Conservation (phyloP, 2,113 vertebrate species). For the Hystrix brachyura region DNA sequence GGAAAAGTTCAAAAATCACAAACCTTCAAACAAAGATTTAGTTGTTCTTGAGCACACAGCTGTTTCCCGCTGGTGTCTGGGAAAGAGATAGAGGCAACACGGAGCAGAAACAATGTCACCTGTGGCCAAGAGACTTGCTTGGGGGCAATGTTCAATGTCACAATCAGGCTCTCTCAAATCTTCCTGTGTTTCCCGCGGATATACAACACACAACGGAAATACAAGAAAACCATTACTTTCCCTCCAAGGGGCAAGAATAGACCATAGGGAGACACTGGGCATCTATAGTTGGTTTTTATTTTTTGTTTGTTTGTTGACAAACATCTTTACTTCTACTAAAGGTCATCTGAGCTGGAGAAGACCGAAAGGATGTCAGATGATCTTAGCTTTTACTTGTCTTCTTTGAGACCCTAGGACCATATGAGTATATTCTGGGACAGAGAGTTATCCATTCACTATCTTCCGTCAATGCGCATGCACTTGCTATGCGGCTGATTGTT, state of each 20-base stretch:
- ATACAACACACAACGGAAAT: too few relatives aligned
- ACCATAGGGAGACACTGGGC: not conserved
- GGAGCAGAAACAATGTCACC: not conserved
- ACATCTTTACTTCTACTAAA: not conserved
- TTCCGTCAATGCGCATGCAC: not conserved
- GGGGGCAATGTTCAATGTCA: not conserved
- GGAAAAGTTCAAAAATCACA: not conserved
- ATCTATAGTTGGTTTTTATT: not conserved
- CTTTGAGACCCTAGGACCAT: not conserved
- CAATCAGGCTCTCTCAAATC: not conserved
- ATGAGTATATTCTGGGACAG: not conserved
- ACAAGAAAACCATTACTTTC: not conserved
- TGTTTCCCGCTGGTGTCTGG: too few relatives aligned
- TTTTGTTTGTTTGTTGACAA: not conserved
- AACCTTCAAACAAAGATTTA: not conserved
- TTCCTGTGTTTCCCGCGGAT: too few relatives aligned
- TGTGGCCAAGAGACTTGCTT: not conserved
- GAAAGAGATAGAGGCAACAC: not conserved
- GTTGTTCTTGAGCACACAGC: not conserved
- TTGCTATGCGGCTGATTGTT: constrained; percentile 26
- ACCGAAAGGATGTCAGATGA: not conserved
- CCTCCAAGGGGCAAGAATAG: not conserved
- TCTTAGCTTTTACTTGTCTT: not conserved
- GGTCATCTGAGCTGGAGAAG: not conserved
- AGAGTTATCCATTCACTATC: not conserved